Percentiles rank a stretch among this genome's conserved stretches.
phyloP scores from a whole-genome alignment of 2,113 vertebrate species.

The Dipodomys spectabilis region DNA sequence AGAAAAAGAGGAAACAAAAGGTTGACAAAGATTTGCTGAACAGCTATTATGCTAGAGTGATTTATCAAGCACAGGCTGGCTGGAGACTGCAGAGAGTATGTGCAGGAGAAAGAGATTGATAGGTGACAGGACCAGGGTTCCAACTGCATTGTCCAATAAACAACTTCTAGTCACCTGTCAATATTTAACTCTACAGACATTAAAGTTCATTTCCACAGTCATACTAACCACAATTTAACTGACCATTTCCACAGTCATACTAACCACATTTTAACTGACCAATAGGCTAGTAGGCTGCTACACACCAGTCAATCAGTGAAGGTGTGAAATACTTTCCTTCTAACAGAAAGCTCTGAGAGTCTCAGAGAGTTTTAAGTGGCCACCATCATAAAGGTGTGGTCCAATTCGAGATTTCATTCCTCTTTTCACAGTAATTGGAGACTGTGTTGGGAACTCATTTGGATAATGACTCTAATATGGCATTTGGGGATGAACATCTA shows the following conservation, averaged over 20 bases:
- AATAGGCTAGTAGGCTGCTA: not conserved
- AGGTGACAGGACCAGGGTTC: not conserved
- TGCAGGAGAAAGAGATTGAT: not conserved
- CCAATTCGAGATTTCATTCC: not conserved
- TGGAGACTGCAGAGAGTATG: not conserved
- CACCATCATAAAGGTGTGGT: not conserved
- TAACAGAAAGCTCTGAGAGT: not conserved
- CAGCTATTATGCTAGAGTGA: not conserved
- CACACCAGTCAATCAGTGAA: too few species aligned
- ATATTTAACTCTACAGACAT: not conserved
- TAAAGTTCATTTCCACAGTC: not conserved
- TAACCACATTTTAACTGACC: not conserved
- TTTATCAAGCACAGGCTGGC: not conserved
- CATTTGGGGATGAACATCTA: not conserved
- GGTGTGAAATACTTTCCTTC: not conserved
- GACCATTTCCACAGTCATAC: not conserved
- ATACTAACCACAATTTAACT: not conserved
- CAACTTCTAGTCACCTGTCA: not conserved
- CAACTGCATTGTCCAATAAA: not conserved
- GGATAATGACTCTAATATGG: not conserved
- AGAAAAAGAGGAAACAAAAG: not conserved
- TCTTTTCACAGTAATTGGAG: not conserved
- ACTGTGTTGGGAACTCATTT: not conserved
- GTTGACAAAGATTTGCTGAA: not conserved
- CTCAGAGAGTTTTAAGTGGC: not conserved